These are phyloP conservation scores for Pinna nobilis DNA, from an alignment of 1,140 invertebrate genomes.

Conservation along the genomic window DNA sequence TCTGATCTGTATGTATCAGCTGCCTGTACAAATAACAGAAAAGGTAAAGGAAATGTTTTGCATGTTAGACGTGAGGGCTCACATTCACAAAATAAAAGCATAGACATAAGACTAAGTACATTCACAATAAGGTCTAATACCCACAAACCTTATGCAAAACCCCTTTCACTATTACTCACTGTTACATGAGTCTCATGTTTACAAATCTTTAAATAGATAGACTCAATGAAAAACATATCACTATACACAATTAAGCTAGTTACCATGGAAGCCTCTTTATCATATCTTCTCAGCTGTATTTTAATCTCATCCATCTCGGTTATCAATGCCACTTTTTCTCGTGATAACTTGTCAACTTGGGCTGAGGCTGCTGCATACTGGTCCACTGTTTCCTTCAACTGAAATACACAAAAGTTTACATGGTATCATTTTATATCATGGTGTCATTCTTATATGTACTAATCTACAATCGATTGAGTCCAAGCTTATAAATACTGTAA, in stretches of 20 bases:
- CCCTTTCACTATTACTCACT: no score
- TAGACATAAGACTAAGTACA: no score
- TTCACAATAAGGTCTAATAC: not conserved
- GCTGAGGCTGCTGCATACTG: conserved; percentile 46
- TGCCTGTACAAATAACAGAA: conserved; percentile 37
- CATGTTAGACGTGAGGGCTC: not conserved
- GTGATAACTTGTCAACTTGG: conserved; percentile 55
- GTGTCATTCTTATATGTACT: no score
- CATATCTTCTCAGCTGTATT: conserved; percentile 58
- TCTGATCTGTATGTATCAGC: conserved; percentile 58
- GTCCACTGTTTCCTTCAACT: conserved; percentile 61
- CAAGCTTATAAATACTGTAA: no score
- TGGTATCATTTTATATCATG: not conserved
- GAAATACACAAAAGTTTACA: conserved; percentile 16
- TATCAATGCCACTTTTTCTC: conserved; percentile 59
- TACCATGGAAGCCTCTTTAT: conserved; percentile 62
- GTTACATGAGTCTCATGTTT: no score
- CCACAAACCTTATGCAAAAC: no score
- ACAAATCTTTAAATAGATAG: no score
- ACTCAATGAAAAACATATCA: not conserved
- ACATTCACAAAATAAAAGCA: not conserved
- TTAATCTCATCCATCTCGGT: conserved; percentile 59
- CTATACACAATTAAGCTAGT: conserved; percentile 13
- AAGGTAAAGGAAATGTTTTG: not conserved
- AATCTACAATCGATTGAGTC: no score